These are phyloP conservation scores for Tringa solitaria DNA, from an alignment of 2,113 vertebrate species.

Conservation along the genomic window DNA sequence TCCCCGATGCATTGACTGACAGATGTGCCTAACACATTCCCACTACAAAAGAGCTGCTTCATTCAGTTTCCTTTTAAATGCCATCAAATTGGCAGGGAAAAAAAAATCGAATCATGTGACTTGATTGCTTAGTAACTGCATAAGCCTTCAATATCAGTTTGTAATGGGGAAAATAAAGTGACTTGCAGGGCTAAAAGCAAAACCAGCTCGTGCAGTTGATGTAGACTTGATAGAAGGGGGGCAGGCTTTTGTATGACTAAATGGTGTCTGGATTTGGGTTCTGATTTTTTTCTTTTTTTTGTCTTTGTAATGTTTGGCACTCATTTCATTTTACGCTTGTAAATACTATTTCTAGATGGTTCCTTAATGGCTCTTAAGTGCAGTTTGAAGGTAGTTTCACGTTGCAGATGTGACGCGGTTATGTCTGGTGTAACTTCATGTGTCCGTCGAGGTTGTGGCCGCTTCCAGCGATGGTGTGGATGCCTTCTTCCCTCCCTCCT, in stretches of 20 bases:
- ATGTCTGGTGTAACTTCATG: not conserved
- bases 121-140: not conserved
- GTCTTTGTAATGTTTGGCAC: not conserved
- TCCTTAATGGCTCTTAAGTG: not conserved
- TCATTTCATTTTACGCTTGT: not conserved
- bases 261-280: accelerated
- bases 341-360: not conserved
- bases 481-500: not conserved
- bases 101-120: not conserved
- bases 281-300: not conserved
- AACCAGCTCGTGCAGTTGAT: not conserved
- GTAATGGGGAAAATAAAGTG: not conserved
- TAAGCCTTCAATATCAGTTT: not conserved
- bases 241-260: not conserved
- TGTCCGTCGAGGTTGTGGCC: accelerated
- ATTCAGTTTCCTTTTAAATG: conserved; percentile 15
- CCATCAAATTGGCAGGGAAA: not conserved
- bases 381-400: not conserved
- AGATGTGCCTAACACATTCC: not conserved
- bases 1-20: conserved; percentile 32
- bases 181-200: not conserved
- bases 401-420: accelerated
- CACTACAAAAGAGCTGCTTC: not conserved
- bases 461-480: accelerated
- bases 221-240: not conserved